Base-by-base conservation (phyloP, 1,140 invertebrate genomes). In the Papilio polytes region DNA sequence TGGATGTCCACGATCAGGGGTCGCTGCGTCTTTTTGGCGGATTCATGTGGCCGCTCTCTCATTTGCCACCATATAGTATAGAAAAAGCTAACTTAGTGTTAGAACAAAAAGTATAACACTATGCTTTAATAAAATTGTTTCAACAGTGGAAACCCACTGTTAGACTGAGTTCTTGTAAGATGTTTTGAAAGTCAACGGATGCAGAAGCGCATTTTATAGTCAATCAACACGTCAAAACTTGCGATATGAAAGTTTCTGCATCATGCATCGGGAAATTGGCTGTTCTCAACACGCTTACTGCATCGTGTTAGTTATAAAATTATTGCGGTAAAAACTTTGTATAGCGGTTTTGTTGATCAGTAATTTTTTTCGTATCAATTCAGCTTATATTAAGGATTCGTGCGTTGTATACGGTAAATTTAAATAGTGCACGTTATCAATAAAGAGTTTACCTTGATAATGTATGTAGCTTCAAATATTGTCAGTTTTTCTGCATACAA, bases 141-240 rank as follows among this genome's bases (percentile, higher is more conserved):
- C 6, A 20, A 20, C 6, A 56, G 53, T 56, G 53, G 6, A 56
- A 56, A 56, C 8, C 53, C 8, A 18, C 8, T 26, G 12, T 7
- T 15, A 15, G 2, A 70, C 26, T 7, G 4, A 31, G 3, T 70
- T 31, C 63, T 70, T 70, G 63, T 15, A 70, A 59, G 56, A 59
- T 26, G 56, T 59, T 63, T 70, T 31, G 53, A 31, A 70, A 70
- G 22, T 13, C 26, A 2, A 31, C 63, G 63, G 63, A 31, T 70
- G 63, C 63, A 70, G 26, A 26, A 31, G 63, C 10, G 22, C 63
- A 70, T 70, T 70, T 70, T 70, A 70, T 46, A 46, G 72, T 51
- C 46, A 74, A 74, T 74, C 73, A 76, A 76, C 41, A 46, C 46
- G 46, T 76, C 46, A 76, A 70, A 76, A 76, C 41, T 76, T 76